phyloP scores from a whole-genome alignment of 1,140 invertebrate species.

The Drosophila aff. region DNA sequence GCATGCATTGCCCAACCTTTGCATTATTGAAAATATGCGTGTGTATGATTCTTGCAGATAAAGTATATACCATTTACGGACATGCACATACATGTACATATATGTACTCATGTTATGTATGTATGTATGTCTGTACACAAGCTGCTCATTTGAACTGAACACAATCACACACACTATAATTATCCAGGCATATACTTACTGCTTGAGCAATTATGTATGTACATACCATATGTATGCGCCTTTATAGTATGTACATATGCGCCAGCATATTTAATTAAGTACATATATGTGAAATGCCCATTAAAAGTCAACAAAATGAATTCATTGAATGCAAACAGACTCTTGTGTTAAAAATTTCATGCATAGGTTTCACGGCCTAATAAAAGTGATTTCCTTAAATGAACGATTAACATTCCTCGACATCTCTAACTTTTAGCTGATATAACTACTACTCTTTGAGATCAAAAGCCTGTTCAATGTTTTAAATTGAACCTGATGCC shows the following conservation, averaged over 20 bases:
- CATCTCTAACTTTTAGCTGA: not conserved
- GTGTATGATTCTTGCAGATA: not conserved
- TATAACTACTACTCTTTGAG: not conserved
- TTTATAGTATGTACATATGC: not conserved
- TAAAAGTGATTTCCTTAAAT: not conserved
- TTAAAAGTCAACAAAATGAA: not conserved
- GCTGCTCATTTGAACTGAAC: not conserved
- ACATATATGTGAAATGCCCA: not conserved
- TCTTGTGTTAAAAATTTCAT: not conserved
- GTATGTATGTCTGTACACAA: not conserved
- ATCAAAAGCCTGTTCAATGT: not conserved
- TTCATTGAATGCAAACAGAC: not conserved
- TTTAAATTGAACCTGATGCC: not conserved
- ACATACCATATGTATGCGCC: not conserved
- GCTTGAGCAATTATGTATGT: not conserved
- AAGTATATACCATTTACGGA: not conserved
- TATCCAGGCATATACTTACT: not conserved
- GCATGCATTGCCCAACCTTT: not conserved
- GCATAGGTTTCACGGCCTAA: not conserved
- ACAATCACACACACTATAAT: not conserved
- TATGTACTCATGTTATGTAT: not conserved
- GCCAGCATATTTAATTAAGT: not conserved
- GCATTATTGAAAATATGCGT: slow-evolving; percentile 2
- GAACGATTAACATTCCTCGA: not conserved
- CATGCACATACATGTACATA: not conserved